Evolutionary conservation across 1,140 invertebrate genomes (phyloP), one percentile per base, ranked within the genome.

Genomic region (Cydia fagiglandana): DNA sequence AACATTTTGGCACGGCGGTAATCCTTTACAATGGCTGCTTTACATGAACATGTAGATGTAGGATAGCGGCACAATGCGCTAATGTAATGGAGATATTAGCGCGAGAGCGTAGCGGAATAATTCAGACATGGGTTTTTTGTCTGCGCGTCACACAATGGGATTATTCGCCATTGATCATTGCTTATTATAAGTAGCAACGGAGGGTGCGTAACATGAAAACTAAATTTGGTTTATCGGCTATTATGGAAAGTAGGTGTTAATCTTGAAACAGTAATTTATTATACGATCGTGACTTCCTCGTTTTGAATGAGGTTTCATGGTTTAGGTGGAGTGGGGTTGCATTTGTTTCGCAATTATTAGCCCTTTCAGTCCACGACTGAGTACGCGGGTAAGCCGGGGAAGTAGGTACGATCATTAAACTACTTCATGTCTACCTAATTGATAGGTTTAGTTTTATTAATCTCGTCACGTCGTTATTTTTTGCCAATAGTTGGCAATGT

Each of bases 211-310:
- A 93, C 91, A 93, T 91, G 90, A 91, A 93, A 93, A 91, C 91
- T 91, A 93, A 93, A 93, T 93, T 93, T 93, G 91, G 91, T 93
- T 93, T 93, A 93, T 91, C 91, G 91, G 87, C 88, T 91, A 91
- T 91, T 93, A 93, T 93, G 91, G 89, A 91, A 90, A 93, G 88
- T 93, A 91, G 91, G 91, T 93, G 91, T 88, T 91, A 91, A 93
- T 93, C 89, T 89, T 86, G 85, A 82, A 87, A 85, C 81, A 84
- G 86, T 88, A 86, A 93, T 93, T 91, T 93, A 92, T 91, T 78
- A 83, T 79, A 61, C 76, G 84, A 87, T 89, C 90, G 90, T 92
- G 91, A 92, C 91, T 91, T 87, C 82, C 81, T 64, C 77, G 82
- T 88, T 90, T 89, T 85, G 76, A 81, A 80, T 84, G 66, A 83